Percentiles rank a stretch among this genome's conserved stretches.
Conservation (phyloP, 1,140 invertebrate species). For the Papilio polytes region DNA sequence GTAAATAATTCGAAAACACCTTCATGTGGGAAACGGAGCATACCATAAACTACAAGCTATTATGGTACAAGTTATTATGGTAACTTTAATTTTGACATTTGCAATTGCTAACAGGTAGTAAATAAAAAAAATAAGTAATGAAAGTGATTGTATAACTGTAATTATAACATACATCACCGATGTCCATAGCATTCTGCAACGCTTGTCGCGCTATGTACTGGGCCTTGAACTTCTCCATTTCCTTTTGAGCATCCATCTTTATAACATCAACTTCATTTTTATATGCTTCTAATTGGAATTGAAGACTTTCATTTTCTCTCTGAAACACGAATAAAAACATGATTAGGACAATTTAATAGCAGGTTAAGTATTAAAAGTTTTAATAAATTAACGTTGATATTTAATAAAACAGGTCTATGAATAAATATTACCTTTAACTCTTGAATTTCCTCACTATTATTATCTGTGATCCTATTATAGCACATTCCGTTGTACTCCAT, state of each 20-base stretch:
- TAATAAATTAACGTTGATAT: neutral
- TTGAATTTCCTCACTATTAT: conserved; percentile 59
- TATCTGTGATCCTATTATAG: conserved; percentile 47
- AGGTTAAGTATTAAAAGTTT: neutral
- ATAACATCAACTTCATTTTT: conserved; percentile 94
- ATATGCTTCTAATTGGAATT: conserved; percentile 96
- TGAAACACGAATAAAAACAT: conserved; percentile 62
- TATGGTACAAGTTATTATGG: too few species aligned
- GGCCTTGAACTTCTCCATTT: conserved; percentile 80
- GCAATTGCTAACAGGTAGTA: too few species aligned
- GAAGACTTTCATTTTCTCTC: conserved; percentile 95
- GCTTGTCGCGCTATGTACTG: conserved; percentile 77
- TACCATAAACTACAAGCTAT: too few species aligned
- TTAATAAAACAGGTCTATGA: too few species aligned
- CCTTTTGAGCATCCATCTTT: conserved; percentile 85
- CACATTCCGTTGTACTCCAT: conserved; percentile 61
- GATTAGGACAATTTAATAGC: neutral
- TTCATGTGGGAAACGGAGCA: too few species aligned
- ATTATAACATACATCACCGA: neutral
- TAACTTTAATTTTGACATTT: too few species aligned
- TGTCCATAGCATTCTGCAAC: conserved; percentile 64
- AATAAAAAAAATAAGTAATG: too few species aligned
- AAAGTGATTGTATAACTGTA: neutral
- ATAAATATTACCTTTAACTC: conserved; percentile 61
- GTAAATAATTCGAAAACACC: too few species aligned